phyloP scores from a whole-genome alignment of 2,797 vertebrate genomes.

The Luscinia megarhynchos region DNA sequence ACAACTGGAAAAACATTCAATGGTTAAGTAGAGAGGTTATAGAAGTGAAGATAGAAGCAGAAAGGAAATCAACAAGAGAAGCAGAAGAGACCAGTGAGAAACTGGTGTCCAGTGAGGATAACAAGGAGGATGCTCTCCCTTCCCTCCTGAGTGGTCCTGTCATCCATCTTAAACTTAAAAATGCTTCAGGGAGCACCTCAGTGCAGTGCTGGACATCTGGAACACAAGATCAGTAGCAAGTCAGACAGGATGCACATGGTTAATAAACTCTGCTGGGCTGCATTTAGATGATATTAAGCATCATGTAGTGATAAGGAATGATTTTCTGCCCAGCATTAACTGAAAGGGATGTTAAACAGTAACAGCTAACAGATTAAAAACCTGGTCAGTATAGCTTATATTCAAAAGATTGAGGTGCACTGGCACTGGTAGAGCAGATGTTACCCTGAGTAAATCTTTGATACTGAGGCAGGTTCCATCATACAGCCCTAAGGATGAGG shows the following conservation, averaged over 20 bases:
- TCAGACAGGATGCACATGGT: neutral
- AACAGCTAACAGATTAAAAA: neutral
- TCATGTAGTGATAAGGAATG: neutral
- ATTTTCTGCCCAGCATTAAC: neutral
- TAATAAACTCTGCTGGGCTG: neutral
- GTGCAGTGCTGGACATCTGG: neutral
- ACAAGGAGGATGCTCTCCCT: neutral
- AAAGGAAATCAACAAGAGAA: rapidly evolving
- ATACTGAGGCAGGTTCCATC: neutral
- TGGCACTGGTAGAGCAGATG: neutral
- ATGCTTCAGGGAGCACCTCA: neutral
- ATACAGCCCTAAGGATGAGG: neutral
- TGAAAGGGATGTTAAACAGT: neutral
- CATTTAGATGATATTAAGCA: neutral
- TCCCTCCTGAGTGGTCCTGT: neutral
- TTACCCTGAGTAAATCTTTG: neutral
- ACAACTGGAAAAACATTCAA: neutral
- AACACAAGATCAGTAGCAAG: neutral
- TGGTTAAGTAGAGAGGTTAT: neutral
- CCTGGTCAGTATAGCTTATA: neutral
- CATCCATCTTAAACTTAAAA: neutral
- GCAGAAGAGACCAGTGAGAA: neutral
- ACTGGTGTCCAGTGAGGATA: neutral
- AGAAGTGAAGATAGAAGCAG: neutral
- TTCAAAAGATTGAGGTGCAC: neutral